Evolutionary conservation across 1,140 invertebrate genomes (phyloP).

Genomic region (Bombus waltoni): DNA sequence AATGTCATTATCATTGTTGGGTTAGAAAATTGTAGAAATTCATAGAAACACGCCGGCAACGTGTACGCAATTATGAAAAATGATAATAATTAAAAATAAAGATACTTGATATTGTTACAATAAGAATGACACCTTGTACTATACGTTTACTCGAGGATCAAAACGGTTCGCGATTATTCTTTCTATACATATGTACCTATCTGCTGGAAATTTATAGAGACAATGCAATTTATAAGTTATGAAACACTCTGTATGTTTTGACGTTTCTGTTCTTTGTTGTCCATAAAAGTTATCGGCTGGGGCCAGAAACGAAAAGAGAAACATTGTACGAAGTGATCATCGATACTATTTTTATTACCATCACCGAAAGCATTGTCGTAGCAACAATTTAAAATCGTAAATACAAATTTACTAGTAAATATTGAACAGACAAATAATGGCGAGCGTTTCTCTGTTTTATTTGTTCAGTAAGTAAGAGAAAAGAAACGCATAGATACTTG

Average conservation of each 20-base stretch:
- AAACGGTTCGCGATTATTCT: no score
- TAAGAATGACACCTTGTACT: not conserved
- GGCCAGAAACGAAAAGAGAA: slow-evolving; percentile 4
- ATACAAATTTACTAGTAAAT: slow-evolving; percentile 12
- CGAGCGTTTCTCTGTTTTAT: not conserved
- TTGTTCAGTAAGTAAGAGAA: not conserved
- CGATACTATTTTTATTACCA: slow-evolving; percentile 24
- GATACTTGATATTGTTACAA: not conserved
- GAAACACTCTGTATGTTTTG: slow-evolving; percentile 18
- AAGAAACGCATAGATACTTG: not conserved
- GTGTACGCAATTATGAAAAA: not conserved
- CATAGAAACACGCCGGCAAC: no score
- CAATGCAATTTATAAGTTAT: not conserved
- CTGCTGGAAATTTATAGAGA: not conserved
- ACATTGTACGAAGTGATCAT: slow-evolving; percentile 6
- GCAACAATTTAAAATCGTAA: not conserved
- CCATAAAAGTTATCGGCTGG: slow-evolving; percentile 17
- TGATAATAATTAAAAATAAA: not conserved
- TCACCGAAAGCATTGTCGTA: not conserved
- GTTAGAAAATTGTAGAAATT: not conserved
- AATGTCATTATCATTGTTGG: not conserved
- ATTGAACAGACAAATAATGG: not conserved
- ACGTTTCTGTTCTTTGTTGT: slow-evolving; percentile 7
- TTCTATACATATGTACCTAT: not conserved
- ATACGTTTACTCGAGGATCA: not conserved